Conservation (phyloP, 2,797 vertebrate species). For the Mormyrus proboscirostris region DNA sequence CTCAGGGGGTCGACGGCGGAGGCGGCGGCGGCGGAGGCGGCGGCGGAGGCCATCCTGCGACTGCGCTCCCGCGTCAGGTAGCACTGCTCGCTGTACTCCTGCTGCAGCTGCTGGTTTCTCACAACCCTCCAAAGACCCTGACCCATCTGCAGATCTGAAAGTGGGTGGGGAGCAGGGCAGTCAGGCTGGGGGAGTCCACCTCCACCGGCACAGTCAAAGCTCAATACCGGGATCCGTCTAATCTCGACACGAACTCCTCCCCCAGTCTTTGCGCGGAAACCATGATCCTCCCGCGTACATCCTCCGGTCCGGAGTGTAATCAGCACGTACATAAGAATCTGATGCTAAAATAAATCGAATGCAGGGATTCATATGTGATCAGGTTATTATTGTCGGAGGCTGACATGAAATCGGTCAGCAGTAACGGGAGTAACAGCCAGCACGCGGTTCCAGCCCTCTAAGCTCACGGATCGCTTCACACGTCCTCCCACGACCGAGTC, state of each 20-base stretch:
- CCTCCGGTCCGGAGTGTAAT: not conserved
- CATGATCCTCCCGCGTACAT: not conserved
- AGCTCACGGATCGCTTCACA: not conserved
- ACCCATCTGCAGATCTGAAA: conserved; percentile 84
- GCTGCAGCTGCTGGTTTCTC: conserved; percentile 91
- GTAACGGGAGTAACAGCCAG: not conserved
- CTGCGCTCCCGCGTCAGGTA: conserved; percentile 57
- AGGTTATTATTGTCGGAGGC: not conserved
- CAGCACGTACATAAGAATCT: not conserved
- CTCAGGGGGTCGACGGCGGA: conserved; percentile 51
- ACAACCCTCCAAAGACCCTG: conserved; percentile 94
- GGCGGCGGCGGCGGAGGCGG: conserved; percentile 55
- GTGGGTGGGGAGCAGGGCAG: not conserved
- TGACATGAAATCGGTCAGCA: not conserved
- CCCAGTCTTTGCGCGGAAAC: too few relatives aligned
- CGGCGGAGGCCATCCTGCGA: conserved; percentile 54
- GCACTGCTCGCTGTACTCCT: conserved; percentile 73
- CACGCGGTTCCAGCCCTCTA: not conserved
- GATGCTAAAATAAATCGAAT: not conserved
- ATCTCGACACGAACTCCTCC: not conserved
- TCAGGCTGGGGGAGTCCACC: not conserved
- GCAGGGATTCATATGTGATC: not conserved
- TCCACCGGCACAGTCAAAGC: not conserved
- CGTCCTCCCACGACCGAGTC: not conserved
- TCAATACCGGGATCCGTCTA: not conserved